Percentiles rank a stretch among this genome's conserved stretches.
Conservation (phyloP, 2,113 vertebrate species). For the Caretta caretta region DNA sequence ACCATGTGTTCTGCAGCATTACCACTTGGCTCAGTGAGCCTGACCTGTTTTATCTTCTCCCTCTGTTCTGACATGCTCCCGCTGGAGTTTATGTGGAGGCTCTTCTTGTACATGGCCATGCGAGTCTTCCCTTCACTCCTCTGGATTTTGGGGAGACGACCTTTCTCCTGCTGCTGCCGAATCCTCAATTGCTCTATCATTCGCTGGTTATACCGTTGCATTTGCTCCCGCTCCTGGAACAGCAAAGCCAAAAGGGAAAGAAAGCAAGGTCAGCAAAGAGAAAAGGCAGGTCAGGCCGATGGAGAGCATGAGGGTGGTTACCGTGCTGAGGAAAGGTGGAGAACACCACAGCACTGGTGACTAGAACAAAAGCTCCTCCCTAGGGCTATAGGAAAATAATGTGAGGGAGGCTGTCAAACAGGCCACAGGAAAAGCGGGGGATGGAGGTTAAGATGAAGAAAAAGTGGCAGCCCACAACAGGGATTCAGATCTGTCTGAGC, state of each 20-base stretch:
- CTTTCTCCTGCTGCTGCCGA: constrained; percentile 93
- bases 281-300: background rate
- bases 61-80: constrained; percentile 88
- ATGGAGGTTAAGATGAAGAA: background rate
- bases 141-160: constrained; percentile 94
- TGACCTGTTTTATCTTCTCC: constrained; percentile 94
- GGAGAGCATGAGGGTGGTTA: background rate
- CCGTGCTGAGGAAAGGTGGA: background rate
- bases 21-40: background rate
- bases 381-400: background rate
- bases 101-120: constrained; percentile 99
- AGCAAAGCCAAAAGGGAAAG: background rate
- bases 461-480: background rate
- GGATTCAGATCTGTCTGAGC: background rate
- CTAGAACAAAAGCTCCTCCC: background rate
- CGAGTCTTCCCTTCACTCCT: constrained; percentile 93
- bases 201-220: constrained; percentile 97
- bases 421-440: background rate
- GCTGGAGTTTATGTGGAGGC: constrained; percentile 90
- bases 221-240: constrained; percentile 92
- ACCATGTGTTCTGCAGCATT: background rate
- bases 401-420: background rate
- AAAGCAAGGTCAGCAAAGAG: background rate
- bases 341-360: background rate
- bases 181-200: constrained; percentile 91